phyloP scores from a whole-genome alignment of 2,113 vertebrate genomes.

The Siniperca chuatsi region DNA sequence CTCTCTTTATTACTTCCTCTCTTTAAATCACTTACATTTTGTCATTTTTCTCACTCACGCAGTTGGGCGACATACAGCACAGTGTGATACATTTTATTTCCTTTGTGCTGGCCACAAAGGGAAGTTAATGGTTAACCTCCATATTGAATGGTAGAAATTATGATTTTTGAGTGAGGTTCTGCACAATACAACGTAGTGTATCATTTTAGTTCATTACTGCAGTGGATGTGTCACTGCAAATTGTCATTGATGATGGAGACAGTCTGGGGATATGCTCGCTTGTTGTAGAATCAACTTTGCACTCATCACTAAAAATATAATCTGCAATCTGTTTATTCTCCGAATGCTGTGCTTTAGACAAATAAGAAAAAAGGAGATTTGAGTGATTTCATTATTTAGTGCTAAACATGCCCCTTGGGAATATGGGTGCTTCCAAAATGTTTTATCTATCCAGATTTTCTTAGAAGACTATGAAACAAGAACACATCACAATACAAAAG shows the following conservation, averaged over 20 bases:
- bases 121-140: slow-evolving; percentile 60
- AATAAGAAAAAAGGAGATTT: slow-evolving; percentile 36
- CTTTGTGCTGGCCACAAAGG: slow-evolving; percentile 61
- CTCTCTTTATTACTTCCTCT: slow-evolving; percentile 73
- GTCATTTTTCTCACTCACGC: slow-evolving; percentile 65
- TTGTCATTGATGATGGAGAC: slow-evolving; percentile 36
- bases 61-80: slow-evolving; percentile 41
- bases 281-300: slow-evolving; percentile 24
- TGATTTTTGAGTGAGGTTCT: slow-evolving; percentile 47
- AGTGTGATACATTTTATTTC: slow-evolving; percentile 59
- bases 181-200: slow-evolving; percentile 23
- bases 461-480: not conserved
- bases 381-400: slow-evolving; percentile 17
- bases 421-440: slow-evolving; percentile 3
- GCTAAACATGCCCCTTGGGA: not conserved
- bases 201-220: slow-evolving; percentile 50
- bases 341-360: slow-evolving; percentile 38
- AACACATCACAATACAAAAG: not conserved
- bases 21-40: slow-evolving; percentile 78
- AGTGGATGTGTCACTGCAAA: slow-evolving; percentile 32
- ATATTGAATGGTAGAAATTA: slow-evolving; percentile 7
- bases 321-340: slow-evolving; percentile 16
- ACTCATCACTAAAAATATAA: slow-evolving; percentile 40
- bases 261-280: not conserved
- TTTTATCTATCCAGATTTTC: not conserved